A percentile compares a stretch with the other conserved stretches of the same genome.
Evolutionary conservation across 2,113 vertebrate species (phyloP).

Genomic region (Gila orcuttii): DNA sequence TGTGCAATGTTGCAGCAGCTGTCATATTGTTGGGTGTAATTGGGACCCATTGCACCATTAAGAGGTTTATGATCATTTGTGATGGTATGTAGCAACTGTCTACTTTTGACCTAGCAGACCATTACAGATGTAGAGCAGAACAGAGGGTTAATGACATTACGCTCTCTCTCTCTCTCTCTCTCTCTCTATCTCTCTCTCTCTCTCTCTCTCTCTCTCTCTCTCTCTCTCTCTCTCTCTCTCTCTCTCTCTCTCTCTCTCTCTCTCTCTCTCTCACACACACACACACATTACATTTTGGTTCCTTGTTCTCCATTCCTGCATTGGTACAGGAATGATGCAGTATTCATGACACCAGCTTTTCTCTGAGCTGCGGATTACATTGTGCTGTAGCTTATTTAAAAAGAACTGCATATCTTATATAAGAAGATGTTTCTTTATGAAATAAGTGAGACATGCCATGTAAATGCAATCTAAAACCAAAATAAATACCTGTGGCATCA

Average conservation of each 20-base stretch:
- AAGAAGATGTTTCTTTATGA: not conserved
- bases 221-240: no score
- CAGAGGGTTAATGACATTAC: constrained; percentile 66
- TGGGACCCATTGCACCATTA: constrained; percentile 76
- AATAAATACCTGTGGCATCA: not conserved
- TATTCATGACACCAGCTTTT: constrained; percentile 35
- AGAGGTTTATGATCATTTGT: constrained; percentile 73
- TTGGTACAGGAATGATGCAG: constrained; percentile 26
- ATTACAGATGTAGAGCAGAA: constrained; percentile 56
- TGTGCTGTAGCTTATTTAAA: constrained; percentile 11
- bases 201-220: no score
- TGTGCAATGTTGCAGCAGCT: constrained; percentile 63
- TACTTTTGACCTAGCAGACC: constrained; percentile 72
- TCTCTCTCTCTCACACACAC: constrained; percentile 44
- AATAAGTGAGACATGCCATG: not conserved
- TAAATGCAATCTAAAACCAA: not conserved
- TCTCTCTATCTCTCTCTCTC: no score
- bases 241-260: no score
- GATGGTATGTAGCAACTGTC: constrained; percentile 65
- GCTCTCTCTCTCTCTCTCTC: no score
- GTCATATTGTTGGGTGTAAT: constrained; percentile 74
- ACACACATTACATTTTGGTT: constrained; percentile 61
- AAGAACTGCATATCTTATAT: not conserved
- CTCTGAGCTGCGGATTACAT: not conserved
- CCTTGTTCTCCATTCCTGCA: constrained; percentile 9